Base-by-base conservation (phyloP, 2,888 invertebrate genomes). In the Drosophila prolongata region DNA sequence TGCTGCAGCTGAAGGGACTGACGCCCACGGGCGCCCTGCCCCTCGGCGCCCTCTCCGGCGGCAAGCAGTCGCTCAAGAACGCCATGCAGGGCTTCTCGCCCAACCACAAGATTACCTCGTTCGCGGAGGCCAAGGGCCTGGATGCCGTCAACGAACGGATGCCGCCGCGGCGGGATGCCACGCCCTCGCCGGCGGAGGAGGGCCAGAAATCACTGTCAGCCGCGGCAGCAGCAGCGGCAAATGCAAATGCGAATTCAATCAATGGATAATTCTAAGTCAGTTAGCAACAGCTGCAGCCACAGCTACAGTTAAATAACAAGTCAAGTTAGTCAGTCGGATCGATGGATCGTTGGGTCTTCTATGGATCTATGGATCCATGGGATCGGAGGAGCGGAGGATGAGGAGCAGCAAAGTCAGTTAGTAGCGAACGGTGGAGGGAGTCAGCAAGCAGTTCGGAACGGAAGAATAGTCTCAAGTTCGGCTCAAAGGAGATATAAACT, bases 141-240 rank as follows among this genome's bases (percentile, higher is more conserved):
- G 99, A 99, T 94, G 98, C 98, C 90, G 97, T 99, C 93, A 99
- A 99, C 94, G 99, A 99, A 94, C 96, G 99, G 87, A 99, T 99
- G 98, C 99, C 99, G 60, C 99, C 99, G 37, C 94, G 98, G 85
- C 94, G 98, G 89, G 96, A 96, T 91, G 96, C 97, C 24, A 96
- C 96, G 76, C 96, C 94, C 84, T 94, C 94, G 65, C 94, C 94
- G 44, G 90, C 90, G 69, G 92, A 92, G 71, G 92, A 92, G 75
- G 81, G 89, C 19, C 89, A 91, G 73, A 91, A 90, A 54, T 75
- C 91, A 55, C 78, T 90, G 68, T 90, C 91, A 44, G 91, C 89
- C 75, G 90, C 89, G 66, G 90, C 91, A 68, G 91, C 91, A 75
- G 90, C 89, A 75, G 89, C 89, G 72, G 91, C 90, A 76, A 90